Conservation (phyloP, 2,888 invertebrate genomes). For the Autographa pulchrina region DNA sequence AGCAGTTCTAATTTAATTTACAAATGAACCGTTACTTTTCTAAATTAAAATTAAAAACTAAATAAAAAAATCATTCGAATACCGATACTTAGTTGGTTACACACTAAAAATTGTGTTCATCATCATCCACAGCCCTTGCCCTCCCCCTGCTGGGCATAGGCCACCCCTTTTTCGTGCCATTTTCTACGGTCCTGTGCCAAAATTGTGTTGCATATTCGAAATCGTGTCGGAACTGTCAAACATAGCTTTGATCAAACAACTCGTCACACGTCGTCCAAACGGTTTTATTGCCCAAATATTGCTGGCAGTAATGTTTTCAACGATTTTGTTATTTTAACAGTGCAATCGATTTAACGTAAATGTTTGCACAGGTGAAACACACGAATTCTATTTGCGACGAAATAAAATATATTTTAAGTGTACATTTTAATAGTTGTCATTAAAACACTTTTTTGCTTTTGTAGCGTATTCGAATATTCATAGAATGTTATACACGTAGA, state of each 20-base stretch:
- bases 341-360: neutral
- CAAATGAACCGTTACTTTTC: neutral
- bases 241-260: constrained; percentile 10
- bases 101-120: neutral
- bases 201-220: constrained; percentile 12
- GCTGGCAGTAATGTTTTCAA: neutral
- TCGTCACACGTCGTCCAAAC: constrained; percentile 7
- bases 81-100: neutral
- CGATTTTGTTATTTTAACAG: constrained; percentile 12
- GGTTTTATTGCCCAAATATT: constrained; percentile 19
- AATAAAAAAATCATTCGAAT: neutral
- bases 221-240: constrained; percentile 5
- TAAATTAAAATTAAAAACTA: neutral
- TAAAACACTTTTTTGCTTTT: no score
- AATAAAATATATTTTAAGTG: neutral
- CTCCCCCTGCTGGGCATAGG: no score
- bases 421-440: no score
- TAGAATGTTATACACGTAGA: no score
- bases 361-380: neutral
- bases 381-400: neutral
- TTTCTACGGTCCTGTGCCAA: no score
- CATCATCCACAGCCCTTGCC: no score
- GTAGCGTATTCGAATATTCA: no score
- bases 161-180: no score
- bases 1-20: neutral